Evolutionary conservation across 2,797 vertebrate species (phyloP), one percentile per base, ranked within the genome.

Genomic region (Liasis olivaceus): DNA sequence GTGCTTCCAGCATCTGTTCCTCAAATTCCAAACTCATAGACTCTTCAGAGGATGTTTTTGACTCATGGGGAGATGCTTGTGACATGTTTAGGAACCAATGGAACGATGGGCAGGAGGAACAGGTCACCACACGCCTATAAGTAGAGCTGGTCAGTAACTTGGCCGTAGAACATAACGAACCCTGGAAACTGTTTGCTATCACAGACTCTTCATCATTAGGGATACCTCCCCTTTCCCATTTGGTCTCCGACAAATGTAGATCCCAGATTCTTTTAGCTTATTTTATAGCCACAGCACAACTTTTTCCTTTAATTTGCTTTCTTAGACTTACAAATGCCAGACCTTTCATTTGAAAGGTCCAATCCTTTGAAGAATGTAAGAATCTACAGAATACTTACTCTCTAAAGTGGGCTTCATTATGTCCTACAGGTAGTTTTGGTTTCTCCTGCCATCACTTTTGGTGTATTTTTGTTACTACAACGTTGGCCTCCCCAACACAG

Each of bases 111-210:
- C 98, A 98, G 96, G 99, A 99, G 97, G 99, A 99, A 96, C 99
- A 99, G 0, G 98, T 99, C 87, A 99, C 99, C 92, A 99, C 99
- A 66, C 98, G 98, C 96, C 98, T 99, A 98, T 99, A 98, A 98
- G 97, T 97, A 95, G 95, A 97, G 87, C 87, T 95, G 59, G 91
- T 92, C 90, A 91, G 88, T 91, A 94, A 90, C 93, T 94, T 28
- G 72, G 13, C 95, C 96, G 94, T 95, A 96, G 96, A 96, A 96
- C 93, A 94, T 94, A 92, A 95, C 95, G 93, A 88, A 94, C 93
- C 90, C 95, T 96, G 96, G 94, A 96, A 94, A 96, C 94, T 91
- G 93, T 97, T 95, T 96, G 93, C 96, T 94, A 91, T 95, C 96
- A 96, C 91, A 95, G 85, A 94, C 91, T 94, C 94, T 94, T 91